Evolutionary conservation across 1,140 invertebrate species (phyloP).

Genomic region (Leptonema lineaticorne): DNA sequence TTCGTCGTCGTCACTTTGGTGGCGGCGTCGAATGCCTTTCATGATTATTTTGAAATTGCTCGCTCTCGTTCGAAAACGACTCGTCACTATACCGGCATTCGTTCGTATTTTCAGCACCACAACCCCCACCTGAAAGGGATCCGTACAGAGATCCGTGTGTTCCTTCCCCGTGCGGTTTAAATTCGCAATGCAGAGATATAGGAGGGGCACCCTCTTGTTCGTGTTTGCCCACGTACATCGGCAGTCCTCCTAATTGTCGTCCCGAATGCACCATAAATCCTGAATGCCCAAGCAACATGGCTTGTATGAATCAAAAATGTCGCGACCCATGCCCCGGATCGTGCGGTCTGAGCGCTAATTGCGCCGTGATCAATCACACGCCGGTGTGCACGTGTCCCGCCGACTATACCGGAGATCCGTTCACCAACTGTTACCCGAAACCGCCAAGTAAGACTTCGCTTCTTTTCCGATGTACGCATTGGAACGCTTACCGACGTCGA

Average conservation of each 20-base stretch:
- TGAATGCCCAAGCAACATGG: conserved; percentile 62
- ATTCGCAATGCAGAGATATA: conserved; percentile 65
- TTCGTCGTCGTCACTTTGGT: neutral
- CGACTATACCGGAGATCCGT: conserved; percentile 70
- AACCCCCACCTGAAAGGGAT: conserved; percentile 40
- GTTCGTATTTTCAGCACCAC: conserved; percentile 25
- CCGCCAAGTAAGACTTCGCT: conserved; percentile 46
- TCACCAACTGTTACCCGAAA: conserved; percentile 61
- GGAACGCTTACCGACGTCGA: neutral
- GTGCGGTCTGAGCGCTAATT: conserved; percentile 66
- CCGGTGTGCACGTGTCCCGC: conserved; percentile 65
- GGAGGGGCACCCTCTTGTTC: conserved; percentile 62
- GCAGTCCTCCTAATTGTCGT: conserved; percentile 68
- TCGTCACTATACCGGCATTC: conserved; percentile 47
- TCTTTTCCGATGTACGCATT: neutral
- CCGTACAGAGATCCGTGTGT: conserved; percentile 58
- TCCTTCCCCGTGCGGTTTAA: conserved; percentile 69
- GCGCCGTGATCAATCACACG: conserved; percentile 63
- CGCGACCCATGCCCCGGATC: conserved; percentile 70
- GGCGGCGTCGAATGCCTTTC: neutral
- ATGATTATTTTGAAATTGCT: neutral
- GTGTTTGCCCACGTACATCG: conserved; percentile 63
- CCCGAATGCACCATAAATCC: conserved; percentile 68
- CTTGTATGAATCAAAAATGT: conserved; percentile 67
- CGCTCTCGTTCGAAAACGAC: conserved; percentile 48